These are phyloP conservation scores for Gadus macrocephalus DNA, from an alignment of 2,113 vertebrate genomes.

Conservation along the genomic window DNA sequence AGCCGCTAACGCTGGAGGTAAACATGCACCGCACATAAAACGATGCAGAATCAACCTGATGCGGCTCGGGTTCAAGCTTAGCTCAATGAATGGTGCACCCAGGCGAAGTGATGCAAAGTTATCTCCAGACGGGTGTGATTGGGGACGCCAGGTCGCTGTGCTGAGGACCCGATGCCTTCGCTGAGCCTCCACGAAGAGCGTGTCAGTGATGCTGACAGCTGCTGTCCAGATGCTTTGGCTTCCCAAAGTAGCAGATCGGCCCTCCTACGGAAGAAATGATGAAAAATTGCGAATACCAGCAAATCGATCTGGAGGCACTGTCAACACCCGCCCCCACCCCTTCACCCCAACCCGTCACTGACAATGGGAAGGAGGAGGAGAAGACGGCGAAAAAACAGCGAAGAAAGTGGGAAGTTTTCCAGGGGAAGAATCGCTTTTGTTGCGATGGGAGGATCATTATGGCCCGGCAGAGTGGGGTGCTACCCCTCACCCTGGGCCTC, in stretches of 20 bases:
- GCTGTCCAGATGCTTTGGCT: neutral
- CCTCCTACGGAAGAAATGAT: constrained; percentile 46
- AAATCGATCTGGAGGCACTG: constrained; percentile 75
- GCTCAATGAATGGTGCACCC: too few relatives aligned
- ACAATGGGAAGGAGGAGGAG: neutral
- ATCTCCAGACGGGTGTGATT: too few relatives aligned
- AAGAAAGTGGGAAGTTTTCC: constrained; percentile 88
- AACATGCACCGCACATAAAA: too few relatives aligned
- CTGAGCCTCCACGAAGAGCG: too few relatives aligned
- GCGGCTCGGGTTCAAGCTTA: too few relatives aligned
- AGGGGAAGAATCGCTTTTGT: constrained; percentile 89
- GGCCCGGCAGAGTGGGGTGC: constrained; percentile 83
- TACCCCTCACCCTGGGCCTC: constrained; percentile 86
- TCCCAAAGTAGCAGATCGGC: constrained; percentile 22
- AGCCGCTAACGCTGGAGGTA: too few relatives aligned
- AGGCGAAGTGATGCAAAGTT: too few relatives aligned
- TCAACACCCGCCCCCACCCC: constrained; percentile 52
- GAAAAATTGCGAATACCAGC: constrained; percentile 83
- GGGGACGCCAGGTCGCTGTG: too few relatives aligned
- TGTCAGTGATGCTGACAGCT: constrained; percentile 34
- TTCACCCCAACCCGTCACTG: constrained; percentile 34
- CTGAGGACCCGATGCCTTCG: too few relatives aligned
- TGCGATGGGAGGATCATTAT: constrained; percentile 86
- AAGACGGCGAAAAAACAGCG: constrained; percentile 44
- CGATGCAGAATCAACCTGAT: too few relatives aligned